Evolutionary conservation across 2,113 vertebrate species (phyloP).

Genomic region (Diphyllodes magnificus): DNA sequence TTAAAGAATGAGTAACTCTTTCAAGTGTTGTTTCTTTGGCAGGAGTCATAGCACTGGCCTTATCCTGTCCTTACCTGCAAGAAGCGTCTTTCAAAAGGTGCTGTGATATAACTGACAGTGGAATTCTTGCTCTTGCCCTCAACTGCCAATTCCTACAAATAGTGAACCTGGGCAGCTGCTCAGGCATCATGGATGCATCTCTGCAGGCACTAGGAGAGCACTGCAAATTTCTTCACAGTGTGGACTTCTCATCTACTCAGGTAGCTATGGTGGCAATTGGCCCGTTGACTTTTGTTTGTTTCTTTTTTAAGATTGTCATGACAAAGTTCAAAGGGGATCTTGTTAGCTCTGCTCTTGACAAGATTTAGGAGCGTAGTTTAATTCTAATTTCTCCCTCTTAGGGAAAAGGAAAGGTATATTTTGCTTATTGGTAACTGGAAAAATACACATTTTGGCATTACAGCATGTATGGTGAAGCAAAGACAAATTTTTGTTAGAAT

Average conservation of each 20-base stretch:
- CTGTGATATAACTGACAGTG: slow-evolving; percentile 73
- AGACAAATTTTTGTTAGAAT: not conserved
- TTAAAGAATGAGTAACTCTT: not conserved
- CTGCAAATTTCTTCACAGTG: slow-evolving; percentile 73
- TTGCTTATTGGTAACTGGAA: not conserved
- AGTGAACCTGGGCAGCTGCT: slow-evolving; percentile 73
- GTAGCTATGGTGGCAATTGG: slow-evolving; percentile 27
- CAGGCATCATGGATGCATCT: slow-evolving; percentile 70
- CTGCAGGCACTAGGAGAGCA: slow-evolving; percentile 74
- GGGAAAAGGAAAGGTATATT: not conserved
- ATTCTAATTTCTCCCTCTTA: not conserved
- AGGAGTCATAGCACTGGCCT: slow-evolving; percentile 76
- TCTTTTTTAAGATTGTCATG: not conserved
- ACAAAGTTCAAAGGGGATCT: not conserved
- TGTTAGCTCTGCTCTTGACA: not conserved
- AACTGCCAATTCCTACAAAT: slow-evolving; percentile 74
- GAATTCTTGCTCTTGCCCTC: slow-evolving; percentile 72
- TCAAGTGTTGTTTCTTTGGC: not conserved
- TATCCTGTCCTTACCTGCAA: slow-evolving; percentile 69
- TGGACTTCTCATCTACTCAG: slow-evolving; percentile 78
- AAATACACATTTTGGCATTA: not conserved
- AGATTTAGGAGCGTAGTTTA: not conserved
- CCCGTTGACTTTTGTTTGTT: not conserved
- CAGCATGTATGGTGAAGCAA: not conserved
- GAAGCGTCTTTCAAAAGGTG: slow-evolving; percentile 74